Evolutionary conservation across 2,113 vertebrate species (phyloP).

Genomic region (Sigmodon hispidus): DNA sequence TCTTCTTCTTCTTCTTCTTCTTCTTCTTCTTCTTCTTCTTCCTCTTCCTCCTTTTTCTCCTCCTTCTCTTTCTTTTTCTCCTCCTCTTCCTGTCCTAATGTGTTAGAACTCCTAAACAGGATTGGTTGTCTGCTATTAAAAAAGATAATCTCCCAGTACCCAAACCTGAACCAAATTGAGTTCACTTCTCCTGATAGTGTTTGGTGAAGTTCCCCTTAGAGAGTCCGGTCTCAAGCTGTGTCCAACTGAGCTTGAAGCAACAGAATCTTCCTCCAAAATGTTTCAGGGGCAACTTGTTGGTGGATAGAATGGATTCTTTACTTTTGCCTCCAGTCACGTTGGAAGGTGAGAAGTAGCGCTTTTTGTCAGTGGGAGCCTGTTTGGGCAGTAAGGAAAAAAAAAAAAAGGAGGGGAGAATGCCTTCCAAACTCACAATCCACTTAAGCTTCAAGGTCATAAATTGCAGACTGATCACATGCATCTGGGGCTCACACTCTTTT

Average conservation of each 20-base stretch:
- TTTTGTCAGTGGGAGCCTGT: neutral
- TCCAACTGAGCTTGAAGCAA: neutral
- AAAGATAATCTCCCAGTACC: neutral
- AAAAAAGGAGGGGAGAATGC: neutral
- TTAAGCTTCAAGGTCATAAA: conserved; percentile 71
- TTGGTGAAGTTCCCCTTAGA: conserved; percentile 8
- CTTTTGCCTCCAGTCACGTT: neutral
- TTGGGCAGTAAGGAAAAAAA: conserved; percentile 43
- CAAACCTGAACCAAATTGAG: neutral
- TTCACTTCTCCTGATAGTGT: neutral
- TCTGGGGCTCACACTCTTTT: conserved; percentile 62
- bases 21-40: neutral
- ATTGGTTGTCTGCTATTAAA: conserved; percentile 48
- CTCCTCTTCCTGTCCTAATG: neutral
- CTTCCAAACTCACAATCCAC: conserved; percentile 61
- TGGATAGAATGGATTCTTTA: conserved; percentile 9
- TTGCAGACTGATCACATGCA: conserved; percentile 69
- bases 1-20: neutral
- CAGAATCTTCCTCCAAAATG: neutral
- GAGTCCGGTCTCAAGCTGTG: neutral
- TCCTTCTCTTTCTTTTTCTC: neutral
- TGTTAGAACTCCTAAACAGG: conserved; percentile 48
- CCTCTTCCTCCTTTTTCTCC: neutral
- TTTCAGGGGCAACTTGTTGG: neutral
- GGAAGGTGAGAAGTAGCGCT: neutral